These are phyloP conservation scores for Thinocorus orbignyianus DNA, from an alignment of 2,113 vertebrate genomes.

Conservation along the genomic window DNA sequence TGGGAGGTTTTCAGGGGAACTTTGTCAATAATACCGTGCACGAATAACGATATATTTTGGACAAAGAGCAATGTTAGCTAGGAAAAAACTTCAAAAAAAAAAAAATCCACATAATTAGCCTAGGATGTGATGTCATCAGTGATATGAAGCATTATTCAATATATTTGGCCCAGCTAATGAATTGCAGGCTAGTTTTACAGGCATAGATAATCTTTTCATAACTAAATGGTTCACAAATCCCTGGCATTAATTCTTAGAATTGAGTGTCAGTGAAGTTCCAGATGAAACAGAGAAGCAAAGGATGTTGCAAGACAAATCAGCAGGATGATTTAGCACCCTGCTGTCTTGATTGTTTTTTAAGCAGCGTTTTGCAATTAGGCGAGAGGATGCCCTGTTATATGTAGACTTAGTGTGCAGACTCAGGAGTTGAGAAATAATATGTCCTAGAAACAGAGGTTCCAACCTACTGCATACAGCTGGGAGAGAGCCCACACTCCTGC, in stretches of 20 bases:
- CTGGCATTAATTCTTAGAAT: background rate
- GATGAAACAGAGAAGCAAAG: background rate
- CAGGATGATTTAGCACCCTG: background rate
- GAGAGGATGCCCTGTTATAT: background rate
- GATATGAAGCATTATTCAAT: background rate
- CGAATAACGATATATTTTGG: background rate
- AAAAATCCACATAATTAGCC: background rate
- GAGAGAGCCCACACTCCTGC: background rate
- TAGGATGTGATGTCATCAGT: background rate
- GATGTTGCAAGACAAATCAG: conserved; percentile 33
- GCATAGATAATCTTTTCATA: background rate
- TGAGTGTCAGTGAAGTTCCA: background rate
- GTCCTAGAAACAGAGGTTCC: background rate
- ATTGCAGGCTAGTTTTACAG: background rate
- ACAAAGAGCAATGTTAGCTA: background rate
- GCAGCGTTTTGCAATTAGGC: conserved; percentile 37
- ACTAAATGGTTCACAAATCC: background rate
- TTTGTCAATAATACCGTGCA: background rate
- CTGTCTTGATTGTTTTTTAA: background rate
- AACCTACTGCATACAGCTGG: background rate
- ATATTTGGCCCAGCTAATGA: background rate
- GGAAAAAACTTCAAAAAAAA: background rate
- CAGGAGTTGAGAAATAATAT: background rate
- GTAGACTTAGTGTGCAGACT: background rate
- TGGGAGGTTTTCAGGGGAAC: background rate